These are phyloP conservation scores for Tinea trinotella DNA, from an alignment of 2,888 invertebrate genomes.

Conservation along the genomic window DNA sequence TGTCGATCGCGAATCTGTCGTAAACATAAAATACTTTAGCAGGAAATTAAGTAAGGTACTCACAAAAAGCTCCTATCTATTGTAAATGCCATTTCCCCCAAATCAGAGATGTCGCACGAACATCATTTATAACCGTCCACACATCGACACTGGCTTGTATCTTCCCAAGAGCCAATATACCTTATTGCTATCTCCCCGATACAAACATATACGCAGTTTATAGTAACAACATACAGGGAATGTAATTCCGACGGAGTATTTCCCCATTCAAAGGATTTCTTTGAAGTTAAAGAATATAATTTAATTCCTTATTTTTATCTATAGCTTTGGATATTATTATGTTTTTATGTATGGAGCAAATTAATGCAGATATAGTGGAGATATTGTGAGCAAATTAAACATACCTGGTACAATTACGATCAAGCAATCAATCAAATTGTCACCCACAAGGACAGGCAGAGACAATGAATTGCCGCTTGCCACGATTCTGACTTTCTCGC, in stretches of 20 bases:
- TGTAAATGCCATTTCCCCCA: slow-evolving; percentile 11
- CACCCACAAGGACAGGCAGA: no score
- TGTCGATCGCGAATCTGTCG: neutral
- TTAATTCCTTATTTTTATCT: neutral
- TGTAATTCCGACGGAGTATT: neutral
- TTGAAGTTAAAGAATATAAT: slow-evolving; percentile 8
- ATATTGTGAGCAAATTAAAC: no score
- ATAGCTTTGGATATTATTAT: neutral
- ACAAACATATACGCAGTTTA: neutral
- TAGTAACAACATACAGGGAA: neutral
- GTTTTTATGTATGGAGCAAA: no score
- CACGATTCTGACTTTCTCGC: no score
- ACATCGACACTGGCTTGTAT: slow-evolving; percentile 12
- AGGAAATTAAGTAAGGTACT: slow-evolving; percentile 2
- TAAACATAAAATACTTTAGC: neutral
- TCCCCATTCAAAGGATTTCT: slow-evolving; percentile 1
- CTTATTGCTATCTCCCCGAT: slow-evolving; percentile 3
- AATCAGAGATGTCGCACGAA: slow-evolving; percentile 13
- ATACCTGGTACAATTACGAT: no score
- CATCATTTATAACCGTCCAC: slow-evolving; percentile 17
- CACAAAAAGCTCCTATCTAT: neutral
- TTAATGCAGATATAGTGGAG: neutral
- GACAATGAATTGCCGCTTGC: no score
- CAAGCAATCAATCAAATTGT: no score
- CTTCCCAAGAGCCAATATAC: slow-evolving; percentile 12